Evolutionary conservation across 2,797 vertebrate species (phyloP).

Genomic region (Ctenochaetus hawaiiensis): DNA sequence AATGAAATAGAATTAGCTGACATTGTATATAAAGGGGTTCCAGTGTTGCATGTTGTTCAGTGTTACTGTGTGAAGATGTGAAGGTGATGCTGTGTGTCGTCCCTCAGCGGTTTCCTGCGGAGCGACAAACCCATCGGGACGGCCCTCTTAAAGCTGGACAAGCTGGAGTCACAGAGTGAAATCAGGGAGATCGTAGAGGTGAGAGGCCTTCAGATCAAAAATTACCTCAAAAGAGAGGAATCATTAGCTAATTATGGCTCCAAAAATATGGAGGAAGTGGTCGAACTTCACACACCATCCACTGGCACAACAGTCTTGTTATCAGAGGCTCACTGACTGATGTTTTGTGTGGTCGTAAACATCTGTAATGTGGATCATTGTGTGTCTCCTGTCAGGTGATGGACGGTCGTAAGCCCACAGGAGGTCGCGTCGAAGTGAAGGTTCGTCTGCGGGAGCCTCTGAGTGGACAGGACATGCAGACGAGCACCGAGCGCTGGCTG

Average conservation of each 20-base stretch:
- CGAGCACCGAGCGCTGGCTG: constrained; percentile 93
- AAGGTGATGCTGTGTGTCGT: neutral
- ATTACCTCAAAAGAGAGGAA: too few species aligned
- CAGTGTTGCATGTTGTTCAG: neutral
- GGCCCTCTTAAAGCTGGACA: constrained; percentile 94
- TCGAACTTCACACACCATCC: too few species aligned
- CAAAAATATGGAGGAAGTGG: neutral
- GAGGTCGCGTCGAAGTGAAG: constrained; percentile 95
- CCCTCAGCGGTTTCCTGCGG: constrained; percentile 88
- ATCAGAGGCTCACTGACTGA: too few species aligned
- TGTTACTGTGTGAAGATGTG: neutral
- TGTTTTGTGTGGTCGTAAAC: too few species aligned
- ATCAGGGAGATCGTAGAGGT: constrained; percentile 92
- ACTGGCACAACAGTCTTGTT: too few species aligned
- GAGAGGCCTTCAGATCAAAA: neutral
- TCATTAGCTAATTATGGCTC: too few species aligned
- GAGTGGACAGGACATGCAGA: constrained; percentile 92
- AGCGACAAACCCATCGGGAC: constrained; percentile 95
- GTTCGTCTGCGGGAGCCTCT: constrained; percentile 94
- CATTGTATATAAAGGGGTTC: too few species aligned
- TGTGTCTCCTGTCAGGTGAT: constrained; percentile 86
- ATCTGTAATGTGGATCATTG: too few species aligned
- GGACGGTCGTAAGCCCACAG: constrained; percentile 94
- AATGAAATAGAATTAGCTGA: too few species aligned
- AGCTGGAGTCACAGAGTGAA: constrained; percentile 94